Evolutionary conservation across 2,113 vertebrate genomes (phyloP).

Genomic region (Saccopteryx leptura): DNA sequence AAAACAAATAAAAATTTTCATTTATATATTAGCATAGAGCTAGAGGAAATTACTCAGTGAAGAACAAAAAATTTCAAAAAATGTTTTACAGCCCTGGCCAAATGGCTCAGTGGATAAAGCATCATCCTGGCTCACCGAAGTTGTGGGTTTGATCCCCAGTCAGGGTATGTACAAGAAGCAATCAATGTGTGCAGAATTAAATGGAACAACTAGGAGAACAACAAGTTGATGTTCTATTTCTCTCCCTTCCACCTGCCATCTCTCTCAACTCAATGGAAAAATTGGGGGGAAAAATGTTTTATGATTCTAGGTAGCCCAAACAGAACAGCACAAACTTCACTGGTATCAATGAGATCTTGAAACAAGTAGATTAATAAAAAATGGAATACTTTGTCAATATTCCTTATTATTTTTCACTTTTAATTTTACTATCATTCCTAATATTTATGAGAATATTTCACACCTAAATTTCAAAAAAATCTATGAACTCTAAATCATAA

Average conservation of each 20-base stretch:
- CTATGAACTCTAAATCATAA: neutral
- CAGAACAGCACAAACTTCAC: neutral
- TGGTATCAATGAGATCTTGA: neutral
- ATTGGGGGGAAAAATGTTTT: too few species aligned
- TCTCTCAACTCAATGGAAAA: too few species aligned
- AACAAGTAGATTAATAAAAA: neutral
- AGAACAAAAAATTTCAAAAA: neutral
- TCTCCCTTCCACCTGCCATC: too few species aligned
- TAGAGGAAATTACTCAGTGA: slow-evolving; percentile 16
- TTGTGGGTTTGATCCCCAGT: too few species aligned
- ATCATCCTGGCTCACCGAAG: too few species aligned
- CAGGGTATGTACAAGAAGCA: too few species aligned
- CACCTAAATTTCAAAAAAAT: slow-evolving; percentile 42
- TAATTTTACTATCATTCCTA: neutral
- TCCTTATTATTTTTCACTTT: slow-evolving; percentile 22
- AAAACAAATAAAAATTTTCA: slow-evolving; percentile 27
- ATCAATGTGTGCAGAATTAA: too few species aligned
- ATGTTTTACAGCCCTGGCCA: neutral
- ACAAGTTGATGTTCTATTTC: too few species aligned
- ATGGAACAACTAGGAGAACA: too few species aligned
- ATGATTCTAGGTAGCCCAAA: neutral
- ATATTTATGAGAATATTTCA: neutral
- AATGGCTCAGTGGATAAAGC: too few species aligned
- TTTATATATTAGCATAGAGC: neutral
- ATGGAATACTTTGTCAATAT: neutral